Conservation (phyloP, 2,797 vertebrate genomes). For the Dendrocincla fuliginosa region DNA sequence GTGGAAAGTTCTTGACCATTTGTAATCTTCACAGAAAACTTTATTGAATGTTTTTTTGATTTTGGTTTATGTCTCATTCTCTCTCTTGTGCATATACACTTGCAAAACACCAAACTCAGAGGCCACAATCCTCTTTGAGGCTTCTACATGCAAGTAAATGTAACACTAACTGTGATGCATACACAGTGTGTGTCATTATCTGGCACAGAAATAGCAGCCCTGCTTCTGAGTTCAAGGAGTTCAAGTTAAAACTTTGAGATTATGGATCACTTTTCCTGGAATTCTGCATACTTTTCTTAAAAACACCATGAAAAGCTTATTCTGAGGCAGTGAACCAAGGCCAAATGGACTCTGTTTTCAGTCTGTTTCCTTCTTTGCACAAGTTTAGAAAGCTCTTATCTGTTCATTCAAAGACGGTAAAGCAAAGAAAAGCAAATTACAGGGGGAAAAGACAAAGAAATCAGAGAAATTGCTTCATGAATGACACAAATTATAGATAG, state of each 20-base stretch:
- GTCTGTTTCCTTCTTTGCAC: neutral
- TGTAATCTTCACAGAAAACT: neutral
- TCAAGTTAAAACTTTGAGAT: neutral
- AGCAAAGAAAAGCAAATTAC: neutral
- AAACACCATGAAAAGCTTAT: neutral
- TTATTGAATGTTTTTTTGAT: neutral
- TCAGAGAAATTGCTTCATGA: neutral
- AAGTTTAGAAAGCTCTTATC: neutral
- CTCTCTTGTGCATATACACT: neutral
- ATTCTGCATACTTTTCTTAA: neutral
- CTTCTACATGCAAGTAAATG: neutral
- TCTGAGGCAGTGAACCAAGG: neutral
- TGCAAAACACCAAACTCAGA: neutral
- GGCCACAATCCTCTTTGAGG: neutral
- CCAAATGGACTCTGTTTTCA: neutral
- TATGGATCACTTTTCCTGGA: neutral
- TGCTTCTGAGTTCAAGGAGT: slow-evolving; percentile 7
- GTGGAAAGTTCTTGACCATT: neutral
- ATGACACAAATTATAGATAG: neutral
- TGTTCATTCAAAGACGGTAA: neutral
- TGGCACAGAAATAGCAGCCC: neutral
- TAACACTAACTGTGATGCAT: neutral
- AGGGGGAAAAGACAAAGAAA: neutral
- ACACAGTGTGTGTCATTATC: neutral
- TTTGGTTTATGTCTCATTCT: neutral